phyloP scores from a whole-genome alignment of 2,888 invertebrate genomes.

The Tigriopus californicus region DNA sequence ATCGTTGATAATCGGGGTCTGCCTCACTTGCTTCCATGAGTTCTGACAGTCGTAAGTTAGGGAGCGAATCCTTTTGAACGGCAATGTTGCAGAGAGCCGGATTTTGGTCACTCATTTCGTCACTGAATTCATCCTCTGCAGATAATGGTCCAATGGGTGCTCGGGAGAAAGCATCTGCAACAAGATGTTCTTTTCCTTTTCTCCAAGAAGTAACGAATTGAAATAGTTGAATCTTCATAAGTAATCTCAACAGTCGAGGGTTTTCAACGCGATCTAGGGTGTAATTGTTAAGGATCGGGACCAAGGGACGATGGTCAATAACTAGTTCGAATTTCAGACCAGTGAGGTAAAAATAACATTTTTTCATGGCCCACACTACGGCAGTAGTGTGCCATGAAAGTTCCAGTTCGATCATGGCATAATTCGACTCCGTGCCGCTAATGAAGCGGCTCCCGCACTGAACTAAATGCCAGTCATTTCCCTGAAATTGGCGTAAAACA shows the following conservation, averaged over 20 bases:
- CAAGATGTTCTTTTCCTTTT: conserved; percentile 4
- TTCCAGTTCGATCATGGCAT: conserved; percentile 18
- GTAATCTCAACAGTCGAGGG: conserved; percentile 13
- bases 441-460: conserved; percentile 14
- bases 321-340: conserved; percentile 1
- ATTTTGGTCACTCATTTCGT: no score
- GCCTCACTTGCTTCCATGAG: no score
- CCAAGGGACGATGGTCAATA: conserved; percentile 14
- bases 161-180: conserved; percentile 15
- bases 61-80: no score
- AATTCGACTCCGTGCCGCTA: conserved; percentile 15
- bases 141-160: background rate
- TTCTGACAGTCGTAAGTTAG: no score
- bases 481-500: no score
- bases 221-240: conserved; percentile 4
- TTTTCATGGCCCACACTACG: conserved; percentile 14
- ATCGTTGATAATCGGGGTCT: no score
- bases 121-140: no score
- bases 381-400: no score
- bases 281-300: conserved; percentile 15
- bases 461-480: background rate
- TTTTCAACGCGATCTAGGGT: conserved; percentile 9
- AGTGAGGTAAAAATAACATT: conserved; percentile 8
- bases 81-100: no score
- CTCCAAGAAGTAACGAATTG: conserved; percentile 5